Base-by-base conservation (phyloP, 2,797 vertebrate species). In the Falco rusticolus region DNA sequence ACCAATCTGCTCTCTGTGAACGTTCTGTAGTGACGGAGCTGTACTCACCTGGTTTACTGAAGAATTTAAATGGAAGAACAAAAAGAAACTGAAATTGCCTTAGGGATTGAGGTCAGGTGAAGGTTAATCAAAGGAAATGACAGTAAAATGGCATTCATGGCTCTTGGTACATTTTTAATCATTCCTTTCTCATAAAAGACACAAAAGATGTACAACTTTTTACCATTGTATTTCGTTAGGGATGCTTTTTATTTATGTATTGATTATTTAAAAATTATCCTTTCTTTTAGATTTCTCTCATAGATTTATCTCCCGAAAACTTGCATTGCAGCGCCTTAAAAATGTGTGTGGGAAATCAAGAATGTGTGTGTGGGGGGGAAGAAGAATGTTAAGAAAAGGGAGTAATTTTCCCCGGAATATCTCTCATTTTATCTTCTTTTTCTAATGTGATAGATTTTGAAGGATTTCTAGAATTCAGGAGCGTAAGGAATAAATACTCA, bases 41-140 rank as follows among this genome's bases (percentile, higher is more conserved):
- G 90, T 78, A 91, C 92, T 95, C 90, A 97, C 92, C 94, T 97
- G 94, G 63, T 93, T 91, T 70, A 93, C 87, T 71, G 71, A 91
- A 96, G 89, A 96, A 97, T 98, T 97, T 94, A 91, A 97, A 96
- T 93, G 93, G 95, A 96, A 97, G 98, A 98, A 98, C 95, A 97
- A 98, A 98, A 96, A 96, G 96, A 96, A 98, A 97, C 84, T 96
- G 90, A 92, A 96, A 97, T 97, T 97, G 97, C 98, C 98, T 98
- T 93, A 95, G 98, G 98, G 97, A 97, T 90, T 94, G 92, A 95
- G 97, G 98, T 98, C 98, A 98, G 96, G 95, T 97, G 94, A 97
- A 98, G 98, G 98, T 98, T 98, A 99, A 98, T 98, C 97, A 98
- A 98, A 98, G 97, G 98, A 98, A 98, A 97, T 98, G 97, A 98